Evolutionary conservation across 2,888 invertebrate genomes (phyloP).

Genomic region (Heliconius cydno): DNA sequence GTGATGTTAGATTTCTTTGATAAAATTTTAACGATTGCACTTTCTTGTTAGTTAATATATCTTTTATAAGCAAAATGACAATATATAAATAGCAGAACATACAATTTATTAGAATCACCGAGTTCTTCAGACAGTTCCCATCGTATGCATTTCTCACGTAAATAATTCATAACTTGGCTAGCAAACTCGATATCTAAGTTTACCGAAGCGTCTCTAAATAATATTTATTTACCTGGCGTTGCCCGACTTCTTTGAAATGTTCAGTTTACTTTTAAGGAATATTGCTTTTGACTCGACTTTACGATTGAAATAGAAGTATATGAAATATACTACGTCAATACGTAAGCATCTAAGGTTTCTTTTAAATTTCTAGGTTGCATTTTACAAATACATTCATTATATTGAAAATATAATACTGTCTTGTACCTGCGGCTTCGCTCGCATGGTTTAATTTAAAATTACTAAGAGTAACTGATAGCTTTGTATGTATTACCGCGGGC

Average conservation of each 20-base stretch:
- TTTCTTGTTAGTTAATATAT: not conserved
- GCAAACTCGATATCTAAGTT: conserved; percentile 46
- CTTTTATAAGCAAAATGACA: not conserved
- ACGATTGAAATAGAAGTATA: conserved; percentile 22
- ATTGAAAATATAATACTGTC: not conserved
- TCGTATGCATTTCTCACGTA: conserved; percentile 51
- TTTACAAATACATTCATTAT: not conserved
- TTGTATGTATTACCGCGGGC: too few relatives aligned
- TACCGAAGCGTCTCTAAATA: conserved; percentile 53
- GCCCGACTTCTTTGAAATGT: conserved; percentile 38
- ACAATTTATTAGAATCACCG: conserved; percentile 7
- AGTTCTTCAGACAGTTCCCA: conserved; percentile 25
- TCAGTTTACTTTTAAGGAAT: conserved; percentile 34
- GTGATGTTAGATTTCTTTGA: not conserved
- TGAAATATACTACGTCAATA: conserved; percentile 16
- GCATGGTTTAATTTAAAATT: not conserved
- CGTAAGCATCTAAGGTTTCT: not conserved
- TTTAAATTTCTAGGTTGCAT: not conserved
- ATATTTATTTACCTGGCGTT: conserved; percentile 57
- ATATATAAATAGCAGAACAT: not conserved
- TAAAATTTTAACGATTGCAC: not conserved
- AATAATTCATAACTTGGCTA: conserved; percentile 66
- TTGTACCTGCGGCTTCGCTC: too few relatives aligned
- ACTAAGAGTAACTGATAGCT: too few relatives aligned
- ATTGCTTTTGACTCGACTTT: conserved; percentile 37